Conservation (phyloP, 2,888 invertebrate genomes). For the Aphodius granarius region DNA sequence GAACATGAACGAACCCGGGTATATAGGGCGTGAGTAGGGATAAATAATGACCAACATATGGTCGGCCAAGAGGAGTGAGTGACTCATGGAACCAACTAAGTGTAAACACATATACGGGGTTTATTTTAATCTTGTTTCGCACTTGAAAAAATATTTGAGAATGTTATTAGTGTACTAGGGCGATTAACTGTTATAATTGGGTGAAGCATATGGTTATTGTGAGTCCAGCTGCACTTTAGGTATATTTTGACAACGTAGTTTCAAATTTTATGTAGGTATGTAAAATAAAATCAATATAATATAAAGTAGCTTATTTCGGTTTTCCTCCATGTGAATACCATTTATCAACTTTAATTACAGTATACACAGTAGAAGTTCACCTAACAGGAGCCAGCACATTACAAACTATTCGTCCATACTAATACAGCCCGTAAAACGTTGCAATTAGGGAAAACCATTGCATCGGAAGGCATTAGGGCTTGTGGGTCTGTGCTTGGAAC, state of each 20-base stretch:
- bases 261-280: too few relatives aligned
- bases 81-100: neutral
- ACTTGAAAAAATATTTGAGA: neutral
- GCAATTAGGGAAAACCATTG: neutral
- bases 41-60: neutral
- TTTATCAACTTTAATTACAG: neutral
- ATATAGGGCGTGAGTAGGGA: neutral
- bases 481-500: neutral
- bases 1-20: neutral
- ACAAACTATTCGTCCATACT: neutral
- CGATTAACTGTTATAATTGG: neutral
- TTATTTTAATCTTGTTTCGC: neutral
- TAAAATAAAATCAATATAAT: too few relatives aligned
- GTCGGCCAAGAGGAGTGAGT: neutral
- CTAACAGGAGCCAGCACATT: neutral
- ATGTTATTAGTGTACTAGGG: neutral
- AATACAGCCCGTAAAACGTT: neutral
- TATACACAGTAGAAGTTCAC: neutral
- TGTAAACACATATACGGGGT: neutral
- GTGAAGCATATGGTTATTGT: neutral
- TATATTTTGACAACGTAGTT: too few relatives aligned
- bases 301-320: too few relatives aligned
- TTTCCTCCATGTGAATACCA: too few relatives aligned
- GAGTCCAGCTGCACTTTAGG: neutral
- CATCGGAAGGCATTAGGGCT: neutral